phyloP scores from a whole-genome alignment of 2,888 invertebrate species.

The Sinopyrophorus schimmeli region DNA sequence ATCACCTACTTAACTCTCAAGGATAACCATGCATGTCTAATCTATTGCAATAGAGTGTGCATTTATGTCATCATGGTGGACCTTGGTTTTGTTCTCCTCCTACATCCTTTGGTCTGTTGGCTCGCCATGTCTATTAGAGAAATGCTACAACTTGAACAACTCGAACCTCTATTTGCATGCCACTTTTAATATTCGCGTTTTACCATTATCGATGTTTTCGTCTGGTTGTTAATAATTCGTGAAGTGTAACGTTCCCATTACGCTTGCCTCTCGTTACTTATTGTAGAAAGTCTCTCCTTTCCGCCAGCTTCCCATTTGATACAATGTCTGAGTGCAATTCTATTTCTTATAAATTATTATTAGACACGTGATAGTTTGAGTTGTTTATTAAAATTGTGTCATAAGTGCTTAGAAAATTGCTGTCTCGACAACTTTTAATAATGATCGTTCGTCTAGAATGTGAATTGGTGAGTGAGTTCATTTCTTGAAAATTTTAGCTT shows the following conservation, averaged over 20 bases:
- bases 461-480: constrained; percentile 7
- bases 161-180: constrained; percentile 19
- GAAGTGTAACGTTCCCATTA: too few species aligned
- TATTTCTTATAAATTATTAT: background rate
- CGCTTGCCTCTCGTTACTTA: too few species aligned
- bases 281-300: too few species aligned
- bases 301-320: background rate
- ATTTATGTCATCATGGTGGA: constrained; percentile 33
- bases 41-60: constrained; percentile 32
- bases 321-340: background rate
- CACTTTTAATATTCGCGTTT: constrained; percentile 12
- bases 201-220: too few species aligned
- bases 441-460: too few species aligned
- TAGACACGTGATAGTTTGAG: background rate
- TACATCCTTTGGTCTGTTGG: constrained; percentile 24
- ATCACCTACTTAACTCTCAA: constrained; percentile 30
- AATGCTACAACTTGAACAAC: constrained; percentile 11
- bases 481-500: too few species aligned
- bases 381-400: background rate
- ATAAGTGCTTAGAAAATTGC: constrained; percentile 1
- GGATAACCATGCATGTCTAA: constrained; percentile 31
- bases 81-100: constrained; percentile 30
- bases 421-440: background rate
- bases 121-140: constrained; percentile 19
- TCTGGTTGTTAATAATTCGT: too few species aligned